phyloP scores from a whole-genome alignment of 2,888 invertebrate genomes.

The Aphidoletes aphidimyza region DNA sequence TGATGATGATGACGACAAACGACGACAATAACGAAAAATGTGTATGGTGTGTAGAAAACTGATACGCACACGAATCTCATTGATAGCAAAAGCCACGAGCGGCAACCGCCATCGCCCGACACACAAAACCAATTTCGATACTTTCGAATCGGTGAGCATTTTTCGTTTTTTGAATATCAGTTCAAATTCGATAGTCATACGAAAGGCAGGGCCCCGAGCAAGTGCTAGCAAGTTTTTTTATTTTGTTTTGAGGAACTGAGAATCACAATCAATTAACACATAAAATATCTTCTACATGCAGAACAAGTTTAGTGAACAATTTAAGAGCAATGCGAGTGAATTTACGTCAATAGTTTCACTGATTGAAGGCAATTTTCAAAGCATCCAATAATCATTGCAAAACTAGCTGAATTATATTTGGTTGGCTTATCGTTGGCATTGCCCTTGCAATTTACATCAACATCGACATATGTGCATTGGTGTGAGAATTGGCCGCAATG shows the following conservation, averaged over 20 bases:
- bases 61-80: not conserved
- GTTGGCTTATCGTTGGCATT: not conserved
- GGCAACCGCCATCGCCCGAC: conserved; percentile 27
- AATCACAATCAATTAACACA: no score
- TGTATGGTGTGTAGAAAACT: not conserved
- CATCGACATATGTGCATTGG: not conserved
- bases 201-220: not conserved
- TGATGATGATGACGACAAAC: not conserved
- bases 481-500: not conserved
- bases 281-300: no score
- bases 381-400: not conserved
- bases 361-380: no score
- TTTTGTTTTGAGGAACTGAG: no score
- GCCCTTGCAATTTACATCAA: not conserved
- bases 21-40: not conserved
- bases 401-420: not conserved
- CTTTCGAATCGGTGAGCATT: conserved; percentile 29
- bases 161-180: conserved; percentile 47
- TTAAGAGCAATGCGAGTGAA: no score
- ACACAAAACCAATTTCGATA: conserved; percentile 38
- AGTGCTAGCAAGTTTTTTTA: not conserved
- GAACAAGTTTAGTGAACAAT: no score
- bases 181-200: conserved; percentile 44
- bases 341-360: no score
- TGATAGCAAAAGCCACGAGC: conserved; percentile 17